A percentile compares a stretch with the other conserved stretches of the same genome.
Conservation (phyloP, 2,888 invertebrate genomes). For the Trachelus stipa region DNA sequence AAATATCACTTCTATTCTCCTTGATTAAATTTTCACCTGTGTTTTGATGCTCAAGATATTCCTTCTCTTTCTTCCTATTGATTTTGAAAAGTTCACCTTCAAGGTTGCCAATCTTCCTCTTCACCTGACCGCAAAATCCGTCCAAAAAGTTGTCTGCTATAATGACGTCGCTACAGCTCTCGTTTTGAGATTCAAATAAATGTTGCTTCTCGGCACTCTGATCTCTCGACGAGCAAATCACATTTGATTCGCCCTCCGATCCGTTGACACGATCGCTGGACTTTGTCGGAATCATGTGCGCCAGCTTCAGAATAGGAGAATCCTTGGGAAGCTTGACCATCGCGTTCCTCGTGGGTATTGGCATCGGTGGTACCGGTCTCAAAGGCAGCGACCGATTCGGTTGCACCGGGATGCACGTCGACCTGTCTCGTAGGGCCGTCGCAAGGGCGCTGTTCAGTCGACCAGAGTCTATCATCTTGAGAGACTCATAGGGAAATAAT, state of each 20-base stretch:
- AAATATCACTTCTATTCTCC: not conserved
- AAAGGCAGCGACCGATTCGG: conserved; percentile 58
- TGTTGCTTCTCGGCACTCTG: not conserved
- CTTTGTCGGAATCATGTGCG: not conserved
- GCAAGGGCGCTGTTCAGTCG: conserved; percentile 36
- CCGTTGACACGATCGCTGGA: not conserved
- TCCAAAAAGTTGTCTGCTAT: not conserved
- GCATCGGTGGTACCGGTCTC: conserved; percentile 51
- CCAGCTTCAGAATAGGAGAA: conserved; percentile 1
- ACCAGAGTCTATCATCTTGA: conserved; percentile 6
- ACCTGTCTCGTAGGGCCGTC: conserved; percentile 49
- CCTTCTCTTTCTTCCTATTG: not conserved
- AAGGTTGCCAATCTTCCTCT: not conserved
- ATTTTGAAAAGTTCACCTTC: not conserved
- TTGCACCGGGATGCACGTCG: conserved; percentile 53
- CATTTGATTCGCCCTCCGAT: not conserved
- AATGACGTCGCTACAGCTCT: not conserved
- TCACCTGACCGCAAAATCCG: not conserved
- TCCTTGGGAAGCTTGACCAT: conserved; percentile 8
- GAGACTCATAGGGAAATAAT: not conserved
- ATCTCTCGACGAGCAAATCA: not conserved
- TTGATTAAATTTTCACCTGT: too few relatives aligned
- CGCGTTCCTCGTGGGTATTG: conserved; percentile 27
- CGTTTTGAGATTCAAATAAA: not conserved
- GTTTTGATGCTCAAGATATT: not conserved